Evolutionary conservation across 2,797 vertebrate genomes (phyloP).

Genomic region (Sebastes iracundus): DNA sequence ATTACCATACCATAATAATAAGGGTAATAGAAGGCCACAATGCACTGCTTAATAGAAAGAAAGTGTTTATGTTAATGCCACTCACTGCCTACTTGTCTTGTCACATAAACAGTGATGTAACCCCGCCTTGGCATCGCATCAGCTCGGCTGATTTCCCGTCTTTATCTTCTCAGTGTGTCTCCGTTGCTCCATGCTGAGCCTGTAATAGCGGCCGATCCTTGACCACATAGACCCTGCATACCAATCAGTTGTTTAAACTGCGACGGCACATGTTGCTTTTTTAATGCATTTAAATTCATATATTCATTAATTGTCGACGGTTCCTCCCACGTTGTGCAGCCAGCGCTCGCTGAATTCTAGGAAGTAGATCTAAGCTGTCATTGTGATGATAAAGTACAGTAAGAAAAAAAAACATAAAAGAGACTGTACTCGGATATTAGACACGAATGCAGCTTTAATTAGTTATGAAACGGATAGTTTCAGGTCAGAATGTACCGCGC

Average conservation of each 20-base stretch:
- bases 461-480: conserved; percentile 44
- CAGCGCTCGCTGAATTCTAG: neutral
- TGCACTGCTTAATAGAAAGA: neutral
- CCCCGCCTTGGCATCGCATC: conserved; percentile 4
- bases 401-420: conserved; percentile 13
- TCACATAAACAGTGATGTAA: conserved; percentile 17
- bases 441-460: conserved; percentile 51
- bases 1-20: neutral
- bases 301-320: conserved; percentile 28
- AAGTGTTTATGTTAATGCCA: neutral
- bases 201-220: conserved; percentile 40
- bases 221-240: conserved; percentile 42
- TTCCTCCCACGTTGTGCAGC: conserved; percentile 9
- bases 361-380: conserved; percentile 43
- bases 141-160: conserved; percentile 35
- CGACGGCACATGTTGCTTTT: conserved; percentile 26
- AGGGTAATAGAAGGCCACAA: neutral
- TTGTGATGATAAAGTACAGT: conserved; percentile 32
- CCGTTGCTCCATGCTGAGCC: conserved; percentile 44
- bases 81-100: neutral
- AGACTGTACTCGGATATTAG: conserved; percentile 25
- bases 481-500: conserved; percentile 32
- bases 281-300: conserved; percentile 30
- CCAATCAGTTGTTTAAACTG: conserved; percentile 47
- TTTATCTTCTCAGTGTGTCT: conserved; percentile 49